A percentile compares a stretch with the other conserved stretches of the same genome.
phyloP scores from a whole-genome alignment of 2,113 vertebrate genomes.

The Catharus fuscescens region DNA sequence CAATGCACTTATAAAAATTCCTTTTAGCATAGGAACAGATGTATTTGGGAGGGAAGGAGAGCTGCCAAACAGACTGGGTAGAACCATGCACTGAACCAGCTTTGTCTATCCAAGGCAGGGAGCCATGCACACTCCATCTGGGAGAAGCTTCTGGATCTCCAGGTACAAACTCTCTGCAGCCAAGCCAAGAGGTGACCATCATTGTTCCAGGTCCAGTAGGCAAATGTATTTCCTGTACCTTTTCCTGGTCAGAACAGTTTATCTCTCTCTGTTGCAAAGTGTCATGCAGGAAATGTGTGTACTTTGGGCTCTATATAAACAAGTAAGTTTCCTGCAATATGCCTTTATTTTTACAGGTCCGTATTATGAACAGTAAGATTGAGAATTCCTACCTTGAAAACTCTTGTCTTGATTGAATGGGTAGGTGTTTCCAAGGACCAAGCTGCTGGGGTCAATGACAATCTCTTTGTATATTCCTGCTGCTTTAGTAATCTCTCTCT shows the following conservation, averaged over 20 bases:
- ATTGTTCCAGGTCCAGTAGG: not conserved
- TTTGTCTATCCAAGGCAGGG: not conserved
- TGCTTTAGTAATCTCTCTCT: constrained; percentile 78
- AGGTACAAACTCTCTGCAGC: not conserved
- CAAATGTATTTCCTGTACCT: not conserved
- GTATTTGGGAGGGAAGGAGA: not conserved
- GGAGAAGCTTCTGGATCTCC: not conserved
- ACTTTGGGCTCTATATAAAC: not conserved
- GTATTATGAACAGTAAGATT: not conserved
- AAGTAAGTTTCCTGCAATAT: not conserved
- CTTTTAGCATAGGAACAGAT: not conserved
- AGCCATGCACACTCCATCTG: not conserved
- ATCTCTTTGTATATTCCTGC: constrained; percentile 83
- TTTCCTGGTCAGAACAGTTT: not conserved
- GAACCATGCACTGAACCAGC: not conserved
- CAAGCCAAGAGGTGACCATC: not conserved
- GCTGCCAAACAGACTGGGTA: not conserved
- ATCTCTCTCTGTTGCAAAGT: not conserved
- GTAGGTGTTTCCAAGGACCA: constrained; percentile 84
- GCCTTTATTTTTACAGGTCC: not conserved
- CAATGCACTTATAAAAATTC: not conserved
- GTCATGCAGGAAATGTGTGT: not conserved
- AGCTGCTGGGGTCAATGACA: constrained; percentile 78
- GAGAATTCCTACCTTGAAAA: constrained; percentile 80
- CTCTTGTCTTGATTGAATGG: constrained; percentile 79